Conservation (phyloP, 2,797 vertebrate genomes). For the Gephyroberyx darwinii region DNA sequence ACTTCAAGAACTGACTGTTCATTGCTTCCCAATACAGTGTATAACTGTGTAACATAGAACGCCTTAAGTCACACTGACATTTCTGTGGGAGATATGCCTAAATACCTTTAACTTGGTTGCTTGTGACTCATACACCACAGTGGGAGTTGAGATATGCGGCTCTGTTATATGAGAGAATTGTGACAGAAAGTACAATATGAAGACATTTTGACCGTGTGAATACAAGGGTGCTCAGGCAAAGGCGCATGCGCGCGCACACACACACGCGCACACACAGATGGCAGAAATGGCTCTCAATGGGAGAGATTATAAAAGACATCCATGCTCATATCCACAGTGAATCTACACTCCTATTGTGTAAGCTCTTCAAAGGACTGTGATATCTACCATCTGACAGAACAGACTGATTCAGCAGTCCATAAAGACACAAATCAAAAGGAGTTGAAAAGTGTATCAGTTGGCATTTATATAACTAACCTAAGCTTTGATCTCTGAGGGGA, state of each 20-base stretch:
- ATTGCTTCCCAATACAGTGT: too few relatives aligned
- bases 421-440: constrained; percentile 15
- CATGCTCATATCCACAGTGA: constrained; percentile 25
- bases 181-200: constrained; percentile 26
- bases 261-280: constrained; percentile 7
- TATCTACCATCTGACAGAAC: constrained; percentile 23
- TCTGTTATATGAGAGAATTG: background rate
- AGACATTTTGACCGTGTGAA: constrained; percentile 2
- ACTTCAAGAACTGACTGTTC: too few relatives aligned
- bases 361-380: constrained; percentile 31
- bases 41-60: background rate
- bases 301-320: constrained; percentile 31
- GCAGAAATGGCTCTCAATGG: constrained; percentile 24
- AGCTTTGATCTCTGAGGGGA: constrained; percentile 12
- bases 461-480: constrained; percentile 27
- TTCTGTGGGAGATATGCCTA: background rate
- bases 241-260: background rate
- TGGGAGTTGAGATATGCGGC: background rate
- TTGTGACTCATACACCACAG: constrained; percentile 5
- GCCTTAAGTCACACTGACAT: background rate
- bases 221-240: constrained; percentile 25
- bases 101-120: background rate
- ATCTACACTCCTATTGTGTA: constrained; percentile 19
- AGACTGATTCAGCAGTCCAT: constrained; percentile 8
- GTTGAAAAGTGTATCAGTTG: constrained; percentile 41